Base-by-base conservation (phyloP, 1,140 invertebrate genomes). In the Lutraria rhynchaena region DNA sequence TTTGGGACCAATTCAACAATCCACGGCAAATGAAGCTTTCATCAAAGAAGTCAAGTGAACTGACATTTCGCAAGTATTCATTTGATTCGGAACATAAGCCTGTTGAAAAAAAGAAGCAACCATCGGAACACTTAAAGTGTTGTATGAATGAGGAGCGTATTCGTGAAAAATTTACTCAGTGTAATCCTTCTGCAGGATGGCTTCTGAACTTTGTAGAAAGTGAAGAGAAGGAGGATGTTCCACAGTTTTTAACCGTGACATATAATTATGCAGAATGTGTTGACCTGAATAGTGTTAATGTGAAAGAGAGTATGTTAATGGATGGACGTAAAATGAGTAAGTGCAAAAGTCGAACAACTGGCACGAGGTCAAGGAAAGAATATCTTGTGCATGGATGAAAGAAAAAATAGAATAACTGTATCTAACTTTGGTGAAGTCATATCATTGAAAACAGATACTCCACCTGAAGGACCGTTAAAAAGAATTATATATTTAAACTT, bases 1-100 rank as follows among this genome's bases (percentile, higher is more conserved):
- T n/a, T 3, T 78, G 61, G 75, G n/a, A n/a, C n/a, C n/a, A 33
- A 13, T 78, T 44, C 61, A 78, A 69, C 27, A 78, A 67, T 41
- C 75, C 61, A 4, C 27, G 63, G n/a, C 67, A 78, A 57, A 53
- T 61, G 31, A 53, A 44, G 33, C 51, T 55, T 17, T 57, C 46
- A 7, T 37, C 41, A 19, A 77, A 65, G 41, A 77, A 77, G 27
- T 63, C 74, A 53, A 17, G 31, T 11, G 58, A 77, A 19, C 31
- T 63, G 24, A 17, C 17, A 4, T 77, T 77, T 31, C 11, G 55
- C 3, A 61, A 76, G 24, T 27, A 22, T n/a, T 29, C 19, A 60
- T 7, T 61, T 41, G 58, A 76, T 33, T 19, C 13, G 17, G n/a
- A n/a, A n/a, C n/a, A n/a, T n/a, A n/a, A n/a, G 46, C 1, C 22